Conservation (phyloP, 2,113 vertebrate genomes). For the Notiomystis cincta region DNA sequence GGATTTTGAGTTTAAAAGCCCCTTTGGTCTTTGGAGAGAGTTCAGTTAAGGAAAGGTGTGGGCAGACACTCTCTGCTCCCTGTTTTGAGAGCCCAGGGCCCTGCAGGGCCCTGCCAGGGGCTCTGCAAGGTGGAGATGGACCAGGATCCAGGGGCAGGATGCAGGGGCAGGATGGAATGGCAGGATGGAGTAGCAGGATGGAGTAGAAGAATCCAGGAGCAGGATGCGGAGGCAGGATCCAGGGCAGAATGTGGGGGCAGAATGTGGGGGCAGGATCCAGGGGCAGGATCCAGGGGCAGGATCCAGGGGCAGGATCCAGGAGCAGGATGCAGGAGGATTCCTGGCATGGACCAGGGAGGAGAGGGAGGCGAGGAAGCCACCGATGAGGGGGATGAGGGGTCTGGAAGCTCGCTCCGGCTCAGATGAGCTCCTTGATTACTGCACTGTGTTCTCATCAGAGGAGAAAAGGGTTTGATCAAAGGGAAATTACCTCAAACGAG, state of each 20-base stretch:
- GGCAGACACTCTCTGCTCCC: not conserved
- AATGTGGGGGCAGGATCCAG: not conserved
- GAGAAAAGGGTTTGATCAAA: slow-evolving; percentile 57
- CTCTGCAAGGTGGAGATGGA: not conserved
- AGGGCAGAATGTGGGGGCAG: rapidly evolving
- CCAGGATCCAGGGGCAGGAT: not conserved
- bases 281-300: not conserved
- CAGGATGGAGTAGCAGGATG: not conserved
- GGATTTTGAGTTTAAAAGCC: not conserved
- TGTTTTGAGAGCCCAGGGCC: not conserved
- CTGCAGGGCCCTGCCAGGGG: not conserved
- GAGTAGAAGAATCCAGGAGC: rapidly evolving
- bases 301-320: not conserved
- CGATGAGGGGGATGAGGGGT: not conserved
- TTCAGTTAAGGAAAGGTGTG: not conserved
- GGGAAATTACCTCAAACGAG: slow-evolving; percentile 23
- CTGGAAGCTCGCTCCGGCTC: not conserved
- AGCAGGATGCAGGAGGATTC: not conserved
- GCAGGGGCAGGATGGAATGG: not conserved
- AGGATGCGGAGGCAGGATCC: not conserved
- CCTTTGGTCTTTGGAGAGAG: not conserved
- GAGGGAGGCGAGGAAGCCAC: not conserved
- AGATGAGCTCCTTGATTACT: slow-evolving; percentile 57
- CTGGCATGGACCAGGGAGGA: not conserved
- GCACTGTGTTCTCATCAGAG: slow-evolving; percentile 44